Percentiles rank a stretch among this genome's conserved stretches.
phyloP scores from a whole-genome alignment of 1,140 invertebrate genomes.

The Parasteatoda tepidariorum region DNA sequence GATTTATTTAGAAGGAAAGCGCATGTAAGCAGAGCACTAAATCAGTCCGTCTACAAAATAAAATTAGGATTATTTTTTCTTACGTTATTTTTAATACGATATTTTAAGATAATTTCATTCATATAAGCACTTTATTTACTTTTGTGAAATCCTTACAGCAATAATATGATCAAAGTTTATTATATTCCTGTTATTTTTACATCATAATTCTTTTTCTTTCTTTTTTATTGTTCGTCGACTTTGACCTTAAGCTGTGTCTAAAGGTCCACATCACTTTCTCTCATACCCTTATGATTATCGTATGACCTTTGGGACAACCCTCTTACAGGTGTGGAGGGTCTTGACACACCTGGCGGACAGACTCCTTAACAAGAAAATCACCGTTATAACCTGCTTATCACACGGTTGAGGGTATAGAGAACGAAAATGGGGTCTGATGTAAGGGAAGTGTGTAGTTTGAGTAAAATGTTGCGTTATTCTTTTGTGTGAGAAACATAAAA shows the following conservation, averaged over 20 bases:
- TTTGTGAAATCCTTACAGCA: no score
- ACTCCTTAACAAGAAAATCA: slow-evolving; percentile 6
- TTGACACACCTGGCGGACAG: slow-evolving; percentile 27
- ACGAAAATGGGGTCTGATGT: background rate
- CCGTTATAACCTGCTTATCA: slow-evolving; percentile 20
- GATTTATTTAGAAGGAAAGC: no score
- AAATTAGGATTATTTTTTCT: no score
- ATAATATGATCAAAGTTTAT: no score
- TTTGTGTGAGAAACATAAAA: no score
- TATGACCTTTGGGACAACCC: slow-evolving; percentile 32
- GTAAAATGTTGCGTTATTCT: background rate
- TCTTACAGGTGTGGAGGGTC: slow-evolving; percentile 21
- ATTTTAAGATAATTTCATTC: no score
- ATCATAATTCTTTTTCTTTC: no score
- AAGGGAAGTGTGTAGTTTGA: slow-evolving; percentile 1
- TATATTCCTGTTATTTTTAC: no score
- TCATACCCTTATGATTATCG: slow-evolving; percentile 1
- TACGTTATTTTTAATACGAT: no score
- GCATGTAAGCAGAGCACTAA: no score
- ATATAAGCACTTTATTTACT: no score
- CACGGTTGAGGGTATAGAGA: slow-evolving; percentile 18
- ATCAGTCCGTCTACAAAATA: no score
- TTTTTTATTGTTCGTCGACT: background rate
- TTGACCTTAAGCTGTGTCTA: background rate
- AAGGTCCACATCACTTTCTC: slow-evolving; percentile 23